Conservation (phyloP, 2,888 invertebrate species). For the Macrophya annulata region DNA sequence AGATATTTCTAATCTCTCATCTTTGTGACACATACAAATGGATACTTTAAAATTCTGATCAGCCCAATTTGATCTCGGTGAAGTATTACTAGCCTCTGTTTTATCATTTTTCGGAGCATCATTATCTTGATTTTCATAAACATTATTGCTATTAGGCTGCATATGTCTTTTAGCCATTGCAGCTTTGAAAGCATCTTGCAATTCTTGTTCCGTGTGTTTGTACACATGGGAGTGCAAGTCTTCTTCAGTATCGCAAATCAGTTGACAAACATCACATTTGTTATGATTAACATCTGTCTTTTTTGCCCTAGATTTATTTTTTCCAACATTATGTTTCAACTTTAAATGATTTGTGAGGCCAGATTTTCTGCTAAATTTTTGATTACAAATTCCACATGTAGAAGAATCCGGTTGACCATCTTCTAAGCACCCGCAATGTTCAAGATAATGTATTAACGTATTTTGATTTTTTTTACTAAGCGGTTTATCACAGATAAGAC, state of each 20-base stretch:
- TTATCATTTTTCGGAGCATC: background rate
- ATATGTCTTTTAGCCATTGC: background rate
- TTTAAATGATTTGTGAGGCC: background rate
- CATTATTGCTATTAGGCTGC: background rate
- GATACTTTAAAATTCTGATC: background rate
- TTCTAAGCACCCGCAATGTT: constrained; percentile 5
- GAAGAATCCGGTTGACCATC: background rate
- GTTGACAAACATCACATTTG: constrained; percentile 18
- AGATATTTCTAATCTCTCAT: constrained; percentile 37
- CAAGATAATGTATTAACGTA: constrained; percentile 11
- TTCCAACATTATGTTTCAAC: background rate
- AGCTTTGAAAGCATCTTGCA: constrained; percentile 39
- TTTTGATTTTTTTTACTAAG: background rate
- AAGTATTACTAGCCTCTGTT: background rate
- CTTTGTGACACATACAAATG: constrained; percentile 43
- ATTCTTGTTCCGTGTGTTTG: constrained; percentile 18
- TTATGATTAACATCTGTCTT: background rate
- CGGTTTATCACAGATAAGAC: constrained; percentile 34
- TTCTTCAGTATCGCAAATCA: constrained; percentile 13
- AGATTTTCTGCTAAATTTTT: background rate
- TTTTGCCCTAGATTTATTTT: background rate
- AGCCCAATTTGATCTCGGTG: background rate
- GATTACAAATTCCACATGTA: background rate
- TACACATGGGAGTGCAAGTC: constrained; percentile 31
- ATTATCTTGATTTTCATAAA: background rate